Evolutionary conservation across 37 sponge, comb jelly and placozoan species (phyloP).

Genomic region (Chondrosia reniformis): DNA sequence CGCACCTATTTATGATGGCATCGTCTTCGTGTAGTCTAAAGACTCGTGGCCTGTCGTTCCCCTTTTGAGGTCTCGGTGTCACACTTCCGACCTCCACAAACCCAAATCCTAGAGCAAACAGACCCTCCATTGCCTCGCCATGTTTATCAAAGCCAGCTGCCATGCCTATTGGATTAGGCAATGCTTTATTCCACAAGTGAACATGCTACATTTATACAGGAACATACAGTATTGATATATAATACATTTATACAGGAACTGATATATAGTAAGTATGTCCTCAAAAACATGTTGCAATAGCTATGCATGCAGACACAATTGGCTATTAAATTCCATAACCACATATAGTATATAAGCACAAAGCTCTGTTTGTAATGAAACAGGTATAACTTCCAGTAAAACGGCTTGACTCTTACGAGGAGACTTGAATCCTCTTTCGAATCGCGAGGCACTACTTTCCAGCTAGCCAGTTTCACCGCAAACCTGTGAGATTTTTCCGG

Average conservation of each 20-base stretch:
- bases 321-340: too few species aligned
- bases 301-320: too few species aligned
- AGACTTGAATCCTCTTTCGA: not conserved
- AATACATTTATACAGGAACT: too few species aligned
- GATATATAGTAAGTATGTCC: too few species aligned
- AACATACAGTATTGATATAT: too few species aligned
- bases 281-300: too few species aligned
- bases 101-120: constrained; percentile 82
- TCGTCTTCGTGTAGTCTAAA: constrained; percentile 82
- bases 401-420: not conserved
- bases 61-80: constrained; percentile 84
- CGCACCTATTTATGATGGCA: constrained; percentile 91
- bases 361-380: too few species aligned
- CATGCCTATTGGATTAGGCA: constrained; percentile 85
- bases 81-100: constrained; percentile 94
- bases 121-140: constrained; percentile 65
- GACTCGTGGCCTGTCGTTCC: constrained; percentile 82
- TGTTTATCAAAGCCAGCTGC: constrained; percentile 98
- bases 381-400: too few species aligned
- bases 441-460: constrained; percentile 38
- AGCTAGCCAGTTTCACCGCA: constrained; percentile 43
- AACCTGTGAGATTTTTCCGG: constrained; percentile 69
- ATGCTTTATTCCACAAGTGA: constrained; percentile 49
- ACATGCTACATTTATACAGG: constrained; percentile 19
- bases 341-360: too few species aligned